Percentiles rank a stretch among this genome's conserved stretches.
Conservation (phyloP, 2,113 vertebrate species). For the Lophochroa leadbeateri region DNA sequence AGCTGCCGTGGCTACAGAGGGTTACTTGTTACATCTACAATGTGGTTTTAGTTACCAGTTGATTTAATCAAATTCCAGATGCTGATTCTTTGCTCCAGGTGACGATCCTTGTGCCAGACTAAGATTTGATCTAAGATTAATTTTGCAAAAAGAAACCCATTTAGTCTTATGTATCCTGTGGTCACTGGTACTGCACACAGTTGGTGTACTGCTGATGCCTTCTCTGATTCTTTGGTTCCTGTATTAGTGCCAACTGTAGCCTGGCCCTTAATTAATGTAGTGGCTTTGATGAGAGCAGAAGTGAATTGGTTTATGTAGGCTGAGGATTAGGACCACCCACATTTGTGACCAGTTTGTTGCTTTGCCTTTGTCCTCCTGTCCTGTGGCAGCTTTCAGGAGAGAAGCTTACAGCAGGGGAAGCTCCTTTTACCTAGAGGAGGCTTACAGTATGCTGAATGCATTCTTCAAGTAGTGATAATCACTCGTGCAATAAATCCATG, state of each 20-base stretch:
- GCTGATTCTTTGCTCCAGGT: not conserved
- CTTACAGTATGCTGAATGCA: not conserved
- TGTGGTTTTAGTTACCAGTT: not conserved
- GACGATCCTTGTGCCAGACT: not conserved
- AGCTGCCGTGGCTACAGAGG: not conserved
- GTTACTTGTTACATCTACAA: not conserved
- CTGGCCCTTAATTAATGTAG: not conserved
- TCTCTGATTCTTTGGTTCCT: not conserved
- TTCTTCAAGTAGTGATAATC: not conserved
- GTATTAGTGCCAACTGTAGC: not conserved
- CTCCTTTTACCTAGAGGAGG: not conserved
- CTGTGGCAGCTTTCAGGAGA: not conserved
- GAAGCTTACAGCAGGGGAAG: not conserved
- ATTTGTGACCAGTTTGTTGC: not conserved
- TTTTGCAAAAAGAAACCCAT: not conserved
- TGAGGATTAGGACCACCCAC: not conserved
- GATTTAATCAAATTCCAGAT: not conserved
- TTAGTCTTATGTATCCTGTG: not conserved
- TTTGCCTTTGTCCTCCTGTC: not conserved
- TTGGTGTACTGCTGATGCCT: not conserved
- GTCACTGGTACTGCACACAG: not conserved
- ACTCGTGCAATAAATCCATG: not conserved
- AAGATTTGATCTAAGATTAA: not conserved
- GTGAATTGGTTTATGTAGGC: not conserved
- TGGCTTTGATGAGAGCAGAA: not conserved